A percentile compares a stretch with the other conserved stretches of the same genome.
These are phyloP conservation scores for Myotis findleyi DNA, from an alignment of 2,797 vertebrate species.

Conservation along the genomic window DNA sequence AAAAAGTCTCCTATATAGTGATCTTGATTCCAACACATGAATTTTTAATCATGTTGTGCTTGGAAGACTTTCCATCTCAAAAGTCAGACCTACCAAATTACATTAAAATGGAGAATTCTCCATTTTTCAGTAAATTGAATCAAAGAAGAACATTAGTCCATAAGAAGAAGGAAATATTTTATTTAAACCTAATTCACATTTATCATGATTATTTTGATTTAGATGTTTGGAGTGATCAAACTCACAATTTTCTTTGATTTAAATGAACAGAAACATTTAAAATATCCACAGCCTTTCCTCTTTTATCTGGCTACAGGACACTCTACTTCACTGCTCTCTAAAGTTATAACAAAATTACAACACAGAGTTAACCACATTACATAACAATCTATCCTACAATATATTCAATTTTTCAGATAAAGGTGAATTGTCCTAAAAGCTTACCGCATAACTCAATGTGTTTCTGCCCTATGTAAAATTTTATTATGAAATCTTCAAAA, in stretches of 20 bases:
- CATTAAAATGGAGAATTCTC: background rate
- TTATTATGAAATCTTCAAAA: background rate
- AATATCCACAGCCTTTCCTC: background rate
- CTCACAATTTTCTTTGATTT: background rate
- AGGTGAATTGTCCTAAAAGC: background rate
- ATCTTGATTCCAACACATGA: background rate
- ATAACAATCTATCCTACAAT: background rate
- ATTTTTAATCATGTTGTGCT: background rate
- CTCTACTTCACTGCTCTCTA: background rate
- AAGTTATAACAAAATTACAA: background rate
- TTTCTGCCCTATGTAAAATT: background rate
- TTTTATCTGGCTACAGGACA: background rate
- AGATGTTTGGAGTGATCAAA: background rate
- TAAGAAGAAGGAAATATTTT: background rate
- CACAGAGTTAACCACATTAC: background rate
- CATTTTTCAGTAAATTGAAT: background rate
- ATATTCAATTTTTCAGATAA: constrained; percentile 7
- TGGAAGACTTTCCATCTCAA: background rate
- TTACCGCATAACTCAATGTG: background rate
- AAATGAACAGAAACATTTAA: background rate
- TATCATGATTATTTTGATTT: background rate
- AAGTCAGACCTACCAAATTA: background rate
- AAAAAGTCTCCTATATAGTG: background rate
- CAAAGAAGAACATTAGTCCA: background rate
- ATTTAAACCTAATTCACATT: background rate